Conservation (phyloP, 2,888 invertebrate genomes). For the Hybos culiciformis region DNA sequence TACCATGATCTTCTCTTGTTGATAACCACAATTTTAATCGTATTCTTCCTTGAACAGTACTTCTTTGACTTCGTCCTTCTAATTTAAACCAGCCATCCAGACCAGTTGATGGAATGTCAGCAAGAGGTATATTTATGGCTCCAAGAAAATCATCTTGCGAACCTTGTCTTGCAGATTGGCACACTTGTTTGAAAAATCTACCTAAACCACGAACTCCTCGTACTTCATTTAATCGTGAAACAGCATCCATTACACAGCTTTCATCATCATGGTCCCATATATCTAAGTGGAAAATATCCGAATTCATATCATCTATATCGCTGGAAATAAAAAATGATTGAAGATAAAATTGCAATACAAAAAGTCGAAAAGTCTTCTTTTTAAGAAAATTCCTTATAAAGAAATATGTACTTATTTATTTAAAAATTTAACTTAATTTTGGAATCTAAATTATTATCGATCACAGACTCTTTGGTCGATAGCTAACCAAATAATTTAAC, state of each 20-base stretch:
- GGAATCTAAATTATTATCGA: too few relatives aligned
- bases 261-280: constrained; percentile 95
- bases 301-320: constrained; percentile 76
- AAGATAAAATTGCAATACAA: too few relatives aligned
- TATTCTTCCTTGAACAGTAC: constrained; percentile 85
- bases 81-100: constrained; percentile 85
- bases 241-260: constrained; percentile 89
- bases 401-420: too few relatives aligned
- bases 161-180: constrained; percentile 87
- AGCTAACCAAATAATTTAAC: too few relatives aligned
- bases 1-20: constrained; percentile 70
- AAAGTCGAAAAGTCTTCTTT: too few relatives aligned
- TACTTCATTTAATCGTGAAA: constrained; percentile 88
- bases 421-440: too few relatives aligned
- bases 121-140: constrained; percentile 64
- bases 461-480: too few relatives aligned
- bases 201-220: constrained; percentile 86
- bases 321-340: constrained; percentile 36
- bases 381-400: too few relatives aligned
- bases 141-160: constrained; percentile 86
- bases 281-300: constrained; percentile 73
- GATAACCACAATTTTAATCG: constrained; percentile 77
- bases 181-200: constrained; percentile 93
- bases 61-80: constrained; percentile 79
- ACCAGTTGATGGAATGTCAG: constrained; percentile 80